A percentile compares a stretch with the other conserved stretches of the same genome.
These are phyloP conservation scores for Chironomus striatipennis DNA, from an alignment of 1,140 invertebrate genomes.

Conservation along the genomic window DNA sequence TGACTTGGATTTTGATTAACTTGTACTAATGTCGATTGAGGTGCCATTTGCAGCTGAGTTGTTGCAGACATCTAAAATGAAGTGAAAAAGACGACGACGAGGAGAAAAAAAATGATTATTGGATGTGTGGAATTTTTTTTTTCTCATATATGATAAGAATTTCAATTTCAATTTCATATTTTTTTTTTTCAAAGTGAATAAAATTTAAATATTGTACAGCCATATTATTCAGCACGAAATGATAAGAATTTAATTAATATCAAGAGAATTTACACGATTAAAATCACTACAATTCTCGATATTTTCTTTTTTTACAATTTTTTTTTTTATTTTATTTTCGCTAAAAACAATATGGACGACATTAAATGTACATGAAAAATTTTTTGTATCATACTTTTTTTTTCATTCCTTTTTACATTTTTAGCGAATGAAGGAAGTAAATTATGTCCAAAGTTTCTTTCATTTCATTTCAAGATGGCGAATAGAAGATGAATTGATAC, in stretches of 20 bases:
- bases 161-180: neutral
- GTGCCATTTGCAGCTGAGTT: conserved; percentile 90
- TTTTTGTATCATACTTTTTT: neutral
- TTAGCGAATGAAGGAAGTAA: conserved; percentile 10
- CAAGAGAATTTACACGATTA: too few relatives aligned
- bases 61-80: conserved; percentile 73
- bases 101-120: neutral
- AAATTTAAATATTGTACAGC: neutral
- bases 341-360: conserved; percentile 23
- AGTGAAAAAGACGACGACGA: neutral
- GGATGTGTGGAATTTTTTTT: neutral
- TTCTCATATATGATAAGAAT: neutral
- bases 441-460: neutral
- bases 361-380: neutral
- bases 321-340: neutral
- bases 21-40: conserved; percentile 69
- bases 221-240: too few relatives aligned
- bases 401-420: neutral
- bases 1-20: conserved; percentile 28
- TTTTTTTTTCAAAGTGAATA: too few relatives aligned
- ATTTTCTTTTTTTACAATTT: neutral
- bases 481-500: neutral
- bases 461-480: conserved; percentile 8
- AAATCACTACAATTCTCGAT: too few relatives aligned
- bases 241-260: too few relatives aligned